phyloP scores from a whole-genome alignment of 2,113 vertebrate species.

The Gymnobelideus leadbeateri region DNA sequence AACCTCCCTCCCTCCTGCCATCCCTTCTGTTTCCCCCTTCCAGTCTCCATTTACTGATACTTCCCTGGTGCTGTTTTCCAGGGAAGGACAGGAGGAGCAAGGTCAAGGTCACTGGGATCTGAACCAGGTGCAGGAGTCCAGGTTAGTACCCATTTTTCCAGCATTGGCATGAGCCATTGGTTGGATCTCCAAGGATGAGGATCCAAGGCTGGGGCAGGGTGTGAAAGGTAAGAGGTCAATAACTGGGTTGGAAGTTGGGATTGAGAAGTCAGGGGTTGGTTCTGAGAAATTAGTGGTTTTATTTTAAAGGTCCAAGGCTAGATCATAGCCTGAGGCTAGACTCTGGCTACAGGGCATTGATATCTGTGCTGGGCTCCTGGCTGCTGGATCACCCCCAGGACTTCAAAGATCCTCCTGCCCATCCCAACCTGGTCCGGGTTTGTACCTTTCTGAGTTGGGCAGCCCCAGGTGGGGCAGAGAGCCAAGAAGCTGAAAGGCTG shows the following conservation, averaged over 20 bases:
- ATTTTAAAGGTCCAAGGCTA: neutral
- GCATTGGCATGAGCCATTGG: neutral
- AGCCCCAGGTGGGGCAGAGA: constrained; percentile 78
- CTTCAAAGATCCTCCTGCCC: constrained; percentile 87
- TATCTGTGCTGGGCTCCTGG: constrained; percentile 88
- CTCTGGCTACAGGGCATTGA: constrained; percentile 72
- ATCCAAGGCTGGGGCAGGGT: neutral
- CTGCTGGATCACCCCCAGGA: constrained; percentile 90
- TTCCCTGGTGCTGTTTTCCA: neutral
- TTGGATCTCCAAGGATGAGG: neutral
- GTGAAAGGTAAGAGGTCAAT: constrained; percentile 4
- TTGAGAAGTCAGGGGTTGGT: neutral
- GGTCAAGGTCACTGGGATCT: neutral
- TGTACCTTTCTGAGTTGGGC: constrained; percentile 83
- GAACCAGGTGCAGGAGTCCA: neutral
- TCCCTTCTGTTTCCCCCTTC: neutral
- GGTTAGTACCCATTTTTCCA: neutral
- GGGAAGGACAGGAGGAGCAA: too few relatives aligned
- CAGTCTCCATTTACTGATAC: neutral
- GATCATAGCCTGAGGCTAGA: neutral
- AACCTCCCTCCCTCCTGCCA: neutral
- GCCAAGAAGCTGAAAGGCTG: constrained; percentile 83
- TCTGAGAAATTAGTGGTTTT: neutral
- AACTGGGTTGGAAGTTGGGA: neutral
- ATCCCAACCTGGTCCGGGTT: constrained; percentile 81